phyloP scores from a whole-genome alignment of 2,888 invertebrate species.

The Macaria notata region DNA sequence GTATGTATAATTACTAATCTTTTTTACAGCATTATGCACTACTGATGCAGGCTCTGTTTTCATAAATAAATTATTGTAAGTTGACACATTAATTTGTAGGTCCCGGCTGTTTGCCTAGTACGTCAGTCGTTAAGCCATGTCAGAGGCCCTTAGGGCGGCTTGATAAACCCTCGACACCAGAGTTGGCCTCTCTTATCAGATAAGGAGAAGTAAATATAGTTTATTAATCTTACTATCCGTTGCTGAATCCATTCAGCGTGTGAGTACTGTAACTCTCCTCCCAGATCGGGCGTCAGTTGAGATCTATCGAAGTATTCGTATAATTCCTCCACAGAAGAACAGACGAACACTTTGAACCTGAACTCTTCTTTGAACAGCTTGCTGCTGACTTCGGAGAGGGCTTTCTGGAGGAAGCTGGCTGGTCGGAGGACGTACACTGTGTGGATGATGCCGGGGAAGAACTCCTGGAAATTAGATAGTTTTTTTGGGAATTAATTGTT shows the following conservation, averaged over 20 bases:
- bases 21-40: no score
- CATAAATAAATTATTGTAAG: no score
- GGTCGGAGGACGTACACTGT: slow-evolving; percentile 97
- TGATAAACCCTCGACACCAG: no score
- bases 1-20: no score
- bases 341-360: slow-evolving; percentile 93
- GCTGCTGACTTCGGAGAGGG: slow-evolving; percentile 96
- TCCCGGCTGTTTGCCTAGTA: no score
- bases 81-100: no score
- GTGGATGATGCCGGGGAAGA: slow-evolving; percentile 96
- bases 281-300: slow-evolving; percentile 94
- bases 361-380: slow-evolving; percentile 96
- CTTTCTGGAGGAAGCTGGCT: slow-evolving; percentile 96
- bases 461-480: slow-evolving; percentile 84
- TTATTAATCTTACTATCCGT: slow-evolving; percentile 88
- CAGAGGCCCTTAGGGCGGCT: no score
- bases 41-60: no score
- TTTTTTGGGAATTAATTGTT: slow-evolving; percentile 1
- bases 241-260: slow-evolving; percentile 99
- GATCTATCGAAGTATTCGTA: slow-evolving; percentile 91
- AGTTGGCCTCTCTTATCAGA: no score
- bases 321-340: slow-evolving; percentile 92
- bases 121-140: no score
- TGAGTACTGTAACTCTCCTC: slow-evolving; percentile 93
- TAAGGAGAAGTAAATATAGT: no score